Base-by-base conservation (phyloP, 2,797 vertebrate species). In the Vireo griseus region DNA sequence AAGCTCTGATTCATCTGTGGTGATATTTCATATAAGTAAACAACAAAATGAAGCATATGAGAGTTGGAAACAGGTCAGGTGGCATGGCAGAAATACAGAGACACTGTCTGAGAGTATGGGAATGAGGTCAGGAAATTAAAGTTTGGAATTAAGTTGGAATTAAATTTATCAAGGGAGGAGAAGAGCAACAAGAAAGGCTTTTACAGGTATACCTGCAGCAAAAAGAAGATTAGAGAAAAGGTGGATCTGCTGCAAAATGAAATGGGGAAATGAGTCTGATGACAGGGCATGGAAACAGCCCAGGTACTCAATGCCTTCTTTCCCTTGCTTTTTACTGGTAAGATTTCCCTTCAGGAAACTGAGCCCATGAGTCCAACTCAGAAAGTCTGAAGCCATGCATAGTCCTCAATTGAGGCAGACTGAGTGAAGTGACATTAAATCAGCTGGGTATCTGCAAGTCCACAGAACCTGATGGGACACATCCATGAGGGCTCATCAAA, bases 1-100 rank as follows among this genome's bases (percentile, higher is more conserved):
- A 66, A 78, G 22, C 40, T 88, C n/a, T 95, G 91, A 96, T 73
- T 96, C 91, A 88, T 55, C 39, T 25, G 51, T 59, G 84, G 54
- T 96, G 80, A 88, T 91, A 85, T 54, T 90, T 92, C 66, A 26
- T 66, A 62, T 72, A 67, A 84, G 48, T 80, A 52, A 62, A 58
- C 25, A 58, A 77, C 92, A 85, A 94, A 95, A 95, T 68, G 4
- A 80, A 91, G 25, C 3, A 16, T 52, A 26, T 18, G 26, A 37
- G 29, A 52, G 17, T 6, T 37, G 28, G 45, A 59, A 88, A 71
- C 13, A 51, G 19, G 9, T 78, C 17, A 50, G 29, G 16, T 66
- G 28, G 8, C n/a, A 42, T 6, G 8, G 24, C 40, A 94, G 58
- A 67, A 75, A 45, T 45, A 31, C 1, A 61, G 33, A 52, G 37